Evolutionary conservation across 2,113 vertebrate genomes (phyloP).

Genomic region (Menura novaehollandiae): DNA sequence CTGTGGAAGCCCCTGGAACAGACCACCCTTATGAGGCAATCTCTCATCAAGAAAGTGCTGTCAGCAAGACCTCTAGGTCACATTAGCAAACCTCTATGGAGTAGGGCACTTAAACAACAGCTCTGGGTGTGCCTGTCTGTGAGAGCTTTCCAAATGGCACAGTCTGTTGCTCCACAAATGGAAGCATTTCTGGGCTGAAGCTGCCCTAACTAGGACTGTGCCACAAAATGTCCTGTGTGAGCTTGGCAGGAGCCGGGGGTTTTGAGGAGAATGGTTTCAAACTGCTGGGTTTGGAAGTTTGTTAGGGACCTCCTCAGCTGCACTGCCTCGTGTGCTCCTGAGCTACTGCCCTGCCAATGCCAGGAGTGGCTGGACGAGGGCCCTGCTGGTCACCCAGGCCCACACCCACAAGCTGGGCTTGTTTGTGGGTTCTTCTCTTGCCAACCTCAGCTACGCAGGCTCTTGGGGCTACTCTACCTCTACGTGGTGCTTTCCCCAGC

Average conservation of each 20-base stretch:
- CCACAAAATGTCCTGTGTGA: neutral
- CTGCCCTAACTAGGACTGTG: neutral
- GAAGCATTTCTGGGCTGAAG: neutral
- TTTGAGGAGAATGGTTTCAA: neutral
- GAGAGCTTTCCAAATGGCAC: neutral
- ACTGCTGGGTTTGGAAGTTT: neutral
- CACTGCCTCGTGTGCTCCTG: fast-evolving
- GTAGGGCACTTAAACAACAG: neutral
- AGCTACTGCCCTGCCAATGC: neutral
- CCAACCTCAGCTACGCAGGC: fast-evolving
- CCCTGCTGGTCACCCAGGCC: neutral
- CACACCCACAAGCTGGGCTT: neutral
- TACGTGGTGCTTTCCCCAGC: neutral
- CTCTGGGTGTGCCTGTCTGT: neutral
- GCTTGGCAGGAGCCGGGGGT: neutral
- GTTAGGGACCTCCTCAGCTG: neutral
- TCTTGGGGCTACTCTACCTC: neutral
- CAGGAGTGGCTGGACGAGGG: neutral
- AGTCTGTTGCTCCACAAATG: too few species aligned
- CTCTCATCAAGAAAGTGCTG: neutral
- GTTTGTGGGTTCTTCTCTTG: fast-evolving
- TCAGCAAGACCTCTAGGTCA: neutral
- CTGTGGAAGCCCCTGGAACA: neutral
- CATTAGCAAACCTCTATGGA: neutral
- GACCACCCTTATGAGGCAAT: neutral